Evolutionary conservation across 2,888 invertebrate genomes (phyloP), one percentile per base, ranked within the genome.

Genomic region (Agriopis marginaria): DNA sequence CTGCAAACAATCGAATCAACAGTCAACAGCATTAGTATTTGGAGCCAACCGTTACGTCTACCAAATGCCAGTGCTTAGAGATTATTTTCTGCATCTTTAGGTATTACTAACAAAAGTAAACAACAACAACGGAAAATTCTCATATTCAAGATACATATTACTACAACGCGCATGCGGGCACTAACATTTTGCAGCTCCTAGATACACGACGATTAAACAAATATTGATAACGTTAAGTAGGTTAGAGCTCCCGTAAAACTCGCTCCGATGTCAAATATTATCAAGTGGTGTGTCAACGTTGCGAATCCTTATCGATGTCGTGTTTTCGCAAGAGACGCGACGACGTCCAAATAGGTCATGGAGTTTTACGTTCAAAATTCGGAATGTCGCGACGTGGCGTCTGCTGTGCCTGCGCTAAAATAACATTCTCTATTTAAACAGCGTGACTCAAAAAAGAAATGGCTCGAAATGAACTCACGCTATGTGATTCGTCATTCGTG

Each of bases 221-320:
- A 92, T 87, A 89, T 82, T 83, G 93, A 94, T 93, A 93, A 88
- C 83, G 73, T 70, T 66, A 85, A 86, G 86, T 93, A 91, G 93
- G 93, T 92, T 91, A 91, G 89, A 91, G 89, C 89, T 89, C 88
- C 91, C 83, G 88, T 89, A 59, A 87, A 84, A 88, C 80, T 82
- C 85, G 86, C 86, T 85, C 32, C 82, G 86, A 82, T 86, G 85
- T 88, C 89, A 88, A 93, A 93, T 90, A 89, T 91, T 92, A 90
- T 93, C 92, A 91, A 90, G 89, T 89, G 87, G 77, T 88, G 79
- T 82, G 87, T 88, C 85, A 90, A 90, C 85, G 89, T 86, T 81
- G 92, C 92, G 77, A 91, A 89, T 87, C 86, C 87, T 92, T 93
- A 93, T 93, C 92, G 77, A 75, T 82, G 79, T 79, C 80, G 75